phyloP scores from a whole-genome alignment of 2,888 invertebrate species.

The Apomyelois bistriatella region DNA sequence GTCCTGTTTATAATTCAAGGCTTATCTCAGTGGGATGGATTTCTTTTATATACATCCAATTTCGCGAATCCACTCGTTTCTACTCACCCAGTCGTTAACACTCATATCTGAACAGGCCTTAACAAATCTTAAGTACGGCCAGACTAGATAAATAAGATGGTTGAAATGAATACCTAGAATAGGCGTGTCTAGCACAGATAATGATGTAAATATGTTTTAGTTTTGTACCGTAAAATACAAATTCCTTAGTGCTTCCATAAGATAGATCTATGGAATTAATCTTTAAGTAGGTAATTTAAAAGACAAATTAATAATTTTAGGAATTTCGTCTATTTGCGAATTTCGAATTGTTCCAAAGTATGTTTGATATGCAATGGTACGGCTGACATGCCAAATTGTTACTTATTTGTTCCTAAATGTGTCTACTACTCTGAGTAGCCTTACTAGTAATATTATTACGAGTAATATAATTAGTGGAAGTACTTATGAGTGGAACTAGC shows the following conservation, averaged over 20 bases:
- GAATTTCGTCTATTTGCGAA: background rate
- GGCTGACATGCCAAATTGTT: no score
- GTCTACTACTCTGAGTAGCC: no score
- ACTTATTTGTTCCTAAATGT: no score
- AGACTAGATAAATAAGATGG: background rate
- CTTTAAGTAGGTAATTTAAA: constrained; percentile 14
- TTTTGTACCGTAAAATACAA: constrained; percentile 45
- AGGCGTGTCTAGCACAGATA: constrained; percentile 13
- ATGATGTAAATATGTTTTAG: constrained; percentile 31
- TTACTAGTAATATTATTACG: no score
- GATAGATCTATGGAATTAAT: constrained; percentile 35
- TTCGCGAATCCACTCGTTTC: no score
- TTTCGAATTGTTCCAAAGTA: background rate
- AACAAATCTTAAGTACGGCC: background rate
- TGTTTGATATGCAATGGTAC: no score
- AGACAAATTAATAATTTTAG: constrained; percentile 6
- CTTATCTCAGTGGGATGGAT: no score
- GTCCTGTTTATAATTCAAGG: no score
- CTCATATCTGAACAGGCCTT: background rate
- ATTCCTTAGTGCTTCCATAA: constrained; percentile 66
- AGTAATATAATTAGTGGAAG: no score
- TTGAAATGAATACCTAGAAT: constrained; percentile 11
- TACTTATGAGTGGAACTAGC: no score
- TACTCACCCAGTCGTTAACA: background rate
- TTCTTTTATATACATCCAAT: no score